These are phyloP conservation scores for Suricata suricatta DNA, from an alignment of 2,113 vertebrate species.

Conservation along the genomic window DNA sequence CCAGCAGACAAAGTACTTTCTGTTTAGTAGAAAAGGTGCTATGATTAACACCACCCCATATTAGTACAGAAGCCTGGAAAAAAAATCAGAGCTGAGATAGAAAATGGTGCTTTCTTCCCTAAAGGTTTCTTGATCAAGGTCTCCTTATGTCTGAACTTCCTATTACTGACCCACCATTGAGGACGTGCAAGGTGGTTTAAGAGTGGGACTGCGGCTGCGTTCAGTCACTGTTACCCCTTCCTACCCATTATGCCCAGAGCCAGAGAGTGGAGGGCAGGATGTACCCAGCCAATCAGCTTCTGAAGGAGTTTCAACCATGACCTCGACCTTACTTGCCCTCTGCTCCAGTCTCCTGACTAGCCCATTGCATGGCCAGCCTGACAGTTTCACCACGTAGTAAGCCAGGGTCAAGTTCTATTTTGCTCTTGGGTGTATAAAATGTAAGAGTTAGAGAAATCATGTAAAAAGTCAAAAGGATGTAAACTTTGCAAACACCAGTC, in stretches of 20 bases:
- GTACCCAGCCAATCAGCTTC: background rate
- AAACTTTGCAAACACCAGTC: background rate
- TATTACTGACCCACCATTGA: background rate
- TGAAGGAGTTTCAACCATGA: constrained; percentile 15
- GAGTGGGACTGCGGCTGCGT: background rate
- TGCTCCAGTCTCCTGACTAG: background rate
- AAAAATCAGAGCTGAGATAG: background rate
- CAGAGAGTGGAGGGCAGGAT: background rate
- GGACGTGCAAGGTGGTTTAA: fast-evolving
- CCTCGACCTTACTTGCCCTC: background rate
- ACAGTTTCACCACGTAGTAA: background rate
- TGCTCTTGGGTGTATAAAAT: background rate
- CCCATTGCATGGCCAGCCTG: background rate
- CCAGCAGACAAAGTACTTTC: background rate
- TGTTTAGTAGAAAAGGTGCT: background rate
- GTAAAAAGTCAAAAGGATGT: constrained; percentile 52
- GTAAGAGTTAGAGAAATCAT: constrained; percentile 43
- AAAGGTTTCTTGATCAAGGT: background rate
- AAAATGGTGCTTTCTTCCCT: background rate
- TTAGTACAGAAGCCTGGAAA: background rate
- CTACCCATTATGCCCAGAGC: background rate
- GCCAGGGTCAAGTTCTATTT: background rate
- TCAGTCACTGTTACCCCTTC: background rate
- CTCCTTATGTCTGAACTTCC: background rate
- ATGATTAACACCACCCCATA: background rate